These are phyloP conservation scores for Thecocarcelia acutangulata DNA, from an alignment of 2,888 invertebrate genomes.

Conservation along the genomic window DNA sequence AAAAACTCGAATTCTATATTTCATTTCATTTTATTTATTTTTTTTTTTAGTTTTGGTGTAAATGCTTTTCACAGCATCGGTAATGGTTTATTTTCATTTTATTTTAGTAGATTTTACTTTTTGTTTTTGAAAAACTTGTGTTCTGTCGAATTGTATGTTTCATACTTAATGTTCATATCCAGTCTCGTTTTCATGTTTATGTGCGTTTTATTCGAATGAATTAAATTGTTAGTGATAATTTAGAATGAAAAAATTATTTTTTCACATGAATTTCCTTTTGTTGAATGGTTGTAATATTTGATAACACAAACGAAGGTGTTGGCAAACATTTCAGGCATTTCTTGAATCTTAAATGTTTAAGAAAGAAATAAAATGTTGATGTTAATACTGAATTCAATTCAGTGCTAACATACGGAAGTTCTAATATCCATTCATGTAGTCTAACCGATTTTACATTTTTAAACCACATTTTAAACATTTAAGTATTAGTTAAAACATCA, in stretches of 20 bases:
- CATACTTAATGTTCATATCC: conserved; percentile 21
- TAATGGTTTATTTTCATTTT: conserved; percentile 54
- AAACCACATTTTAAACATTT: too few relatives aligned
- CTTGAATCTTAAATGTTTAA: background rate
- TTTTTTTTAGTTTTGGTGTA: conserved; percentile 38
- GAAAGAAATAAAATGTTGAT: too few relatives aligned
- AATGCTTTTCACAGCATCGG: conserved; percentile 63
- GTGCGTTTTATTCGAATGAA: conserved; percentile 36
- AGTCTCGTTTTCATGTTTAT: conserved; percentile 24
- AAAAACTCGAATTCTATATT: conserved; percentile 52
- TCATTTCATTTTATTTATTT: background rate
- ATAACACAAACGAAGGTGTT: conserved; percentile 33
- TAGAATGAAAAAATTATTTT: background rate
- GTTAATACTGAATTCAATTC: too few relatives aligned
- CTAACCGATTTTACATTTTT: too few relatives aligned
- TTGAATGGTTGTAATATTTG: conserved; percentile 13
- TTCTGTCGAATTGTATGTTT: conserved; percentile 13
- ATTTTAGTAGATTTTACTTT: conserved; percentile 32
- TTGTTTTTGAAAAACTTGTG: conserved; percentile 14
- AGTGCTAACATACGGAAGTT: too few relatives aligned
- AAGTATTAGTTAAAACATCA: too few relatives aligned
- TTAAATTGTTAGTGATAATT: conserved; percentile 40
- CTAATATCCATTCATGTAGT: too few relatives aligned
- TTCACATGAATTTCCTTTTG: conserved; percentile 47
- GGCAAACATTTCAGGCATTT: conserved; percentile 4